Evolutionary conservation across 1,140 invertebrate species (phyloP).

Genomic region (Hyles euphorbiae): DNA sequence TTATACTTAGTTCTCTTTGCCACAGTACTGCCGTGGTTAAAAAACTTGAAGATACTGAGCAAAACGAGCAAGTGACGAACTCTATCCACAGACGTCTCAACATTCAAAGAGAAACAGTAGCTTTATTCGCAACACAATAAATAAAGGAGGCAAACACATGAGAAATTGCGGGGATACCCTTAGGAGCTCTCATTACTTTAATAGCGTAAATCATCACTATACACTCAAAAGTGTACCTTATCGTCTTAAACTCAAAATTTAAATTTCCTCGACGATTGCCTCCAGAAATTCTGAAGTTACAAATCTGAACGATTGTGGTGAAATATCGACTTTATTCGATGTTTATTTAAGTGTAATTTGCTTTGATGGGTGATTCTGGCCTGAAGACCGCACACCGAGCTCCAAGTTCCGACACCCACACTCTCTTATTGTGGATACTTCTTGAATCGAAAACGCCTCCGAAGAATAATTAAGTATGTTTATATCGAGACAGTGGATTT

Average conservation of each 20-base stretch:
- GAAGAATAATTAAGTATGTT: constrained; percentile 44
- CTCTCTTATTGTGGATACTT: constrained; percentile 13
- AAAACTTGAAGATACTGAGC: too few species aligned
- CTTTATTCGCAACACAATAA: constrained; percentile 58
- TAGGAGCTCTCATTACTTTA: constrained; percentile 65
- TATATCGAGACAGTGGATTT: constrained; percentile 15
- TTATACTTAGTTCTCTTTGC: too few species aligned
- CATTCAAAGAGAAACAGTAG: constrained; percentile 52
- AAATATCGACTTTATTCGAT: constrained; percentile 26
- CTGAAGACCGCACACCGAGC: constrained; percentile 51
- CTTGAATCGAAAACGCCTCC: constrained; percentile 23
- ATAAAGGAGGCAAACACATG: constrained; percentile 60
- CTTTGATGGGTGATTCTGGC: constrained; percentile 31
- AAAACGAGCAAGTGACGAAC: constrained; percentile 26
- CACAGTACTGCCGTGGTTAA: too few species aligned
- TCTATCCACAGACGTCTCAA: constrained; percentile 18
- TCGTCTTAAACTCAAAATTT: constrained; percentile 13
- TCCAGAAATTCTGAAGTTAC: constrained; percentile 34
- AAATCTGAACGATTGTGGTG: constrained; percentile 9
- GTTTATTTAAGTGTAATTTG: constrained; percentile 21
- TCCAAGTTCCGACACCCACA: constrained; percentile 45
- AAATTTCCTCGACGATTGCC: constrained; percentile 14
- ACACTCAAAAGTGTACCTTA: constrained; percentile 33
- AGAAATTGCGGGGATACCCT: constrained; percentile 65
- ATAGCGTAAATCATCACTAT: constrained; percentile 43